phyloP scores from a whole-genome alignment of 2,797 vertebrate genomes.

The Eulemur albifrons region DNA sequence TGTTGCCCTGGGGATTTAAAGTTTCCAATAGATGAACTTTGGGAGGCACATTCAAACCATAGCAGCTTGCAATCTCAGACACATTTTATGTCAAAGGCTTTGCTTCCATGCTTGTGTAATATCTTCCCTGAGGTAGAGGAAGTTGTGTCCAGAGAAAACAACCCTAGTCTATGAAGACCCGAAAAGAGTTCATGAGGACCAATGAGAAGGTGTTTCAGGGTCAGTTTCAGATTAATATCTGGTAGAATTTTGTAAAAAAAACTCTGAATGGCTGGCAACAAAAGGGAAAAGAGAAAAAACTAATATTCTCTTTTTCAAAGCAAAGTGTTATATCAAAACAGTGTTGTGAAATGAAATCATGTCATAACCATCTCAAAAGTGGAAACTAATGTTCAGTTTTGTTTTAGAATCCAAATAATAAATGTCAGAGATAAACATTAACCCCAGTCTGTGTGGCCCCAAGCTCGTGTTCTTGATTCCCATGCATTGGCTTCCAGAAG shows the following conservation, averaged over 20 bases:
- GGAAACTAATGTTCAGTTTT: neutral
- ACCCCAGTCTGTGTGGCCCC: neutral
- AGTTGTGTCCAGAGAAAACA: neutral
- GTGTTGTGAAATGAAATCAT: neutral
- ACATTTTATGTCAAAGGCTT: neutral
- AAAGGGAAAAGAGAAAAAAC: neutral
- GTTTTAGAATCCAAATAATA: neutral
- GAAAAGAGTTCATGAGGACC: neutral
- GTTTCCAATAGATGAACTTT: neutral
- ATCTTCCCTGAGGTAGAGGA: neutral
- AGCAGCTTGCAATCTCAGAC: neutral
- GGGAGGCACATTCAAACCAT: neutral
- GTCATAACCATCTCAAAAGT: neutral
- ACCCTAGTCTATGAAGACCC: neutral
- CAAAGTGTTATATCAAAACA: neutral
- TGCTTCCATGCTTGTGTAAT: neutral
- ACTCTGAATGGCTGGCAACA: neutral
- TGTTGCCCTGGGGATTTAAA: neutral
- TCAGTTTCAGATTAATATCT: neutral
- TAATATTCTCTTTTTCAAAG: neutral
- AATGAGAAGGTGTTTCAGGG: accelerated
- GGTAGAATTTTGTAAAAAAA: neutral
- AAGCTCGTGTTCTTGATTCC: neutral
- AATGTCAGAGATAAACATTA: neutral
- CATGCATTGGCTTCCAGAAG: neutral